Conservation (phyloP, 2,888 invertebrate genomes). For the Luperina nickerlii region DNA sequence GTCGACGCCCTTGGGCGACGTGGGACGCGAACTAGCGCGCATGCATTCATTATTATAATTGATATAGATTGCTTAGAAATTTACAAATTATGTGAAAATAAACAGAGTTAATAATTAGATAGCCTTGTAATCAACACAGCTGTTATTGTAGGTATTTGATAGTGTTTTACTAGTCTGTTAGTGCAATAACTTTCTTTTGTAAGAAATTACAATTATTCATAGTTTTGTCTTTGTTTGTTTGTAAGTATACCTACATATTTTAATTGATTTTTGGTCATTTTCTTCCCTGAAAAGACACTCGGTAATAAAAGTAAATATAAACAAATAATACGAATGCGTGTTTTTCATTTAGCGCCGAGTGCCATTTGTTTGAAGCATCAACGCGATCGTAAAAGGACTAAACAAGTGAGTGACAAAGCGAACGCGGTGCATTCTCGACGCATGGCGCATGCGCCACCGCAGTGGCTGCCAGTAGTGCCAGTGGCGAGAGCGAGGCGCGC, state of each 20-base stretch:
- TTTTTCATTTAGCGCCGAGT: slow-evolving; percentile 33
- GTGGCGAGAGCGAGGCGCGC: slow-evolving; percentile 41
- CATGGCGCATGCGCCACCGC: slow-evolving; percentile 50
- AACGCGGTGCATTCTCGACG: slow-evolving; percentile 50
- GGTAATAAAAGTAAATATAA: too few relatives aligned
- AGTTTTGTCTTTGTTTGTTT: background rate
- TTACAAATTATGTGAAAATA: slow-evolving; percentile 46
- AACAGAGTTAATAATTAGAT: slow-evolving; percentile 24
- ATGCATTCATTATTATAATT: slow-evolving; percentile 71
- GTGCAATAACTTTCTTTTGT: slow-evolving; percentile 8
- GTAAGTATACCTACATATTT: background rate
- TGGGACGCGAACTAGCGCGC: slow-evolving; percentile 63
- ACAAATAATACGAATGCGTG: slow-evolving; percentile 4
- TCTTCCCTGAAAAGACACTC: background rate
- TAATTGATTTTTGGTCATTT: background rate
- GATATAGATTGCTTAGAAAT: slow-evolving; percentile 65
- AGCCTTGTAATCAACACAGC: slow-evolving; percentile 11
- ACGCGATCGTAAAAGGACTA: slow-evolving; percentile 49
- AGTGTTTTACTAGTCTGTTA: slow-evolving; percentile 4
- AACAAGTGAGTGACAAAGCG: slow-evolving; percentile 62
- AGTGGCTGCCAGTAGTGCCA: slow-evolving; percentile 37
- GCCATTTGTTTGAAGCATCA: slow-evolving; percentile 39
- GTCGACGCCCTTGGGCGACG: slow-evolving; percentile 78
- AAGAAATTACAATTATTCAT: background rate
- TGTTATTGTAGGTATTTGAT: slow-evolving; percentile 15